A percentile compares a stretch with the other conserved stretches of the same genome.
Conservation (phyloP, 2,797 vertebrate species). For the Parotocinclus haroldoi region DNA sequence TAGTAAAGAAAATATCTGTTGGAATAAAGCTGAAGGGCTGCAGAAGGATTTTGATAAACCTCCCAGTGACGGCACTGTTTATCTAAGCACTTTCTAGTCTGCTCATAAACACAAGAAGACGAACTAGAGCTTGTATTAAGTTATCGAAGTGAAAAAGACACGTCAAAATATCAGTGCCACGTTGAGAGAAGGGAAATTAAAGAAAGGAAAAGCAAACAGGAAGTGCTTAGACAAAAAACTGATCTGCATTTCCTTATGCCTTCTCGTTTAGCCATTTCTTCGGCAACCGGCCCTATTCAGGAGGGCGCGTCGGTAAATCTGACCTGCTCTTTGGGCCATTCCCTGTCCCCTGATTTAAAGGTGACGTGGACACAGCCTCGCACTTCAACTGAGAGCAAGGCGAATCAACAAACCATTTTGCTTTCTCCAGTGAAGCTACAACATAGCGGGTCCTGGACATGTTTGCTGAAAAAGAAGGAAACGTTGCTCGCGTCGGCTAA, state of each 20-base stretch:
- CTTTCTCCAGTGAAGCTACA: conserved; percentile 33
- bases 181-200: no score
- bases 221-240: no score
- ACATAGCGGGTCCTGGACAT: conserved; percentile 58
- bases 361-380: conserved; percentile 55
- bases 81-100: no score
- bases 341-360: conserved; percentile 21
- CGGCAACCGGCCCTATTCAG: conserved; percentile 21
- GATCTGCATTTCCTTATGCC: not conserved
- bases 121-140: no score
- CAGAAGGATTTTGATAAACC: no score
- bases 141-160: no score
- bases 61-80: no score
- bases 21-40: no score
- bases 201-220: no score
- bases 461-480: conserved; percentile 47
- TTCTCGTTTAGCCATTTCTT: conserved; percentile 17
- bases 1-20: no score
- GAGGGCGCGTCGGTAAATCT: conserved; percentile 62
- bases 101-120: no score
- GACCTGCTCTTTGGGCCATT: conserved; percentile 53
- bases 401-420: not conserved
- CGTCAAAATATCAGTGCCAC: no score
- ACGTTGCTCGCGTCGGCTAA: conserved; percentile 36
- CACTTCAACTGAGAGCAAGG: accelerated